Evolutionary conservation across 1,140 invertebrate species (phyloP).

Genomic region (Drosophila murphyi): DNA sequence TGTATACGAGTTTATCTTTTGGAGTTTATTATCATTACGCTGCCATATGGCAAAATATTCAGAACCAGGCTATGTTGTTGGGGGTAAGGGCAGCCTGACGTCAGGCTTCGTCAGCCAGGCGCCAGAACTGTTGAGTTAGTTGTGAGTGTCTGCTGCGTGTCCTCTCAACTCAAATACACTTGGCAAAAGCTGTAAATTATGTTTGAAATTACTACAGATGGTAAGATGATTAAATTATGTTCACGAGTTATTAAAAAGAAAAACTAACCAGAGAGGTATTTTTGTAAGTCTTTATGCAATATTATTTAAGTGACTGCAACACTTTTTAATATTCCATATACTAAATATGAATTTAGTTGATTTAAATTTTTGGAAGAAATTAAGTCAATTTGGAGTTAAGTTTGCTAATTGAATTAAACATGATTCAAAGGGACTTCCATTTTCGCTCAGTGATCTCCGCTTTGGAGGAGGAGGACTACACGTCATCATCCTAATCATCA

Average conservation of each 20-base stretch:
- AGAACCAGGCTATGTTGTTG: conserved; percentile 10
- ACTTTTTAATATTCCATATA: too few species aligned
- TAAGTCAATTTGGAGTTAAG: too few species aligned
- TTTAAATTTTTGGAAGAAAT: too few species aligned
- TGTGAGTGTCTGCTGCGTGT: neutral
- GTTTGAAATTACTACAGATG: too few species aligned
- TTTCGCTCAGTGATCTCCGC: neutral
- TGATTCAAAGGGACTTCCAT: too few species aligned
- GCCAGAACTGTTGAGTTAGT: conserved; percentile 65
- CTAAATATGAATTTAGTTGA: too few species aligned
- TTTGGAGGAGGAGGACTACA: neutral
- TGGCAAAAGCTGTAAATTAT: neutral
- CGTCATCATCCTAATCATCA: conserved; percentile 29
- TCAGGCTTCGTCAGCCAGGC: conserved; percentile 56
- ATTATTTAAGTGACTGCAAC: too few species aligned
- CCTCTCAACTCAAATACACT: conserved; percentile 27
- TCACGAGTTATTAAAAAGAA: too few species aligned
- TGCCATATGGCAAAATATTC: conserved; percentile 82
- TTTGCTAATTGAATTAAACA: too few species aligned
- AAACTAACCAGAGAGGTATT: too few species aligned
- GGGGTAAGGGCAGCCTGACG: conserved; percentile 50
- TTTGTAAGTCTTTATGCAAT: too few species aligned
- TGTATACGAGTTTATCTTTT: conserved; percentile 70
- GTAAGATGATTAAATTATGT: neutral
- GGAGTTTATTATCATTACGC: conserved; percentile 83